A percentile compares a stretch with the other conserved stretches of the same genome.
These are phyloP conservation scores for Nyleta sp. DNA, from an alignment of 2,888 invertebrate species.

Conservation along the genomic window DNA sequence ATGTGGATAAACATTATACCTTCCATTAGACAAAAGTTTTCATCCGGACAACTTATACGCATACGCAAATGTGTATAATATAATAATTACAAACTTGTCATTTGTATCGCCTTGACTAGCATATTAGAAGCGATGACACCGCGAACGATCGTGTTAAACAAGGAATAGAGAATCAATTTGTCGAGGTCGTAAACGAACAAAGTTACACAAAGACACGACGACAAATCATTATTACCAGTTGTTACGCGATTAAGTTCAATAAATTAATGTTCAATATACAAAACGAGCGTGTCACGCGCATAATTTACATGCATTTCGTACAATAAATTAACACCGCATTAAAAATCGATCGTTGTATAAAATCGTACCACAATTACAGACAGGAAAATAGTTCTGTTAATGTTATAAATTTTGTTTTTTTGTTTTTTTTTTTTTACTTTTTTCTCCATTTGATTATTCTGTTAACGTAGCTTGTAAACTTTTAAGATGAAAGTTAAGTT, in stretches of 20 bases:
- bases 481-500: background rate
- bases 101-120: constrained; percentile 79
- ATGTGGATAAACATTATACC: constrained; percentile 70
- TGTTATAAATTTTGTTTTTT: constrained; percentile 16
- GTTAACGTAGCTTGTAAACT: constrained; percentile 16
- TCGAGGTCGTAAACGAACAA: constrained; percentile 34
- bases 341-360: constrained; percentile 50
- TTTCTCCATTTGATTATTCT: background rate
- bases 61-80: constrained; percentile 66
- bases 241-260: constrained; percentile 19
- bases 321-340: constrained; percentile 40
- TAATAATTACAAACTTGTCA: constrained; percentile 73
- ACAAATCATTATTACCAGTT: constrained; percentile 28
- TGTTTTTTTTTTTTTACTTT: background rate
- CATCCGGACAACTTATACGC: constrained; percentile 68
- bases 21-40: constrained; percentile 73
- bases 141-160: constrained; percentile 69
- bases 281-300: constrained; percentile 53
- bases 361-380: constrained; percentile 43
- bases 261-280: constrained; percentile 68
- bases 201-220: constrained; percentile 63
- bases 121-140: constrained; percentile 75
- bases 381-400: constrained; percentile 36
- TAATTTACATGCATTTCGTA: constrained; percentile 41
- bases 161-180: constrained; percentile 41